Evolutionary conservation across 2,113 vertebrate species (phyloP), one percentile per base, ranked within the genome.

Genomic region (Misgurnus mizolepis): DNA sequence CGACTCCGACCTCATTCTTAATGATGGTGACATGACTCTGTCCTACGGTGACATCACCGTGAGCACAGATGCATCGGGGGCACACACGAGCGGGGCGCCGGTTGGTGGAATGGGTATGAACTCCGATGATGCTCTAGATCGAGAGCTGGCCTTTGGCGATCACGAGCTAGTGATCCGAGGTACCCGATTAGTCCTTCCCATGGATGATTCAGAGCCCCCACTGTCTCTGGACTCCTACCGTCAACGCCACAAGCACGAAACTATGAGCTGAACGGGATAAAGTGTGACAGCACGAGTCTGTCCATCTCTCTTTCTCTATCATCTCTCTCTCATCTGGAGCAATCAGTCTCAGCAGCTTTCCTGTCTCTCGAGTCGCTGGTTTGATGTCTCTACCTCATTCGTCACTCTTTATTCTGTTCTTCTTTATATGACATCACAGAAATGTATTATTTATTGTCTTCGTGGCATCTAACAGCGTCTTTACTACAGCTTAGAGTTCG

Each of bases 1-100:
- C 3, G 97, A 99, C 88, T 99, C 97, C 0, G 97, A 99, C 90
- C 95, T 99, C 79, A 98, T 99, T 88, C 88, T 99, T 90, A 95
- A 96, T 0, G 97, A 99, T 0, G 93, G 95, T 0, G 95, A 99
- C 72, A 95, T 98, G 87, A 97, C 91, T 78, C 90, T 99, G 89
- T 95, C 95, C 0, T 98, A 97, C 0, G 97, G 97, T 0, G 97
- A 98, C 88, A 93, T 97, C 40, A 94, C 96, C 0, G 92, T 97
- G 82, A 96, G 91, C 78, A 94, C 96, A 0, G 96, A 97, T 6
- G 92, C 93, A 0, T 86, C 89, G 0, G 87, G 93, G 0, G 88
- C 92, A 83, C 94, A 7, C 89, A 87, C 80, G 18, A 73, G 14
- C 47, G 61, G 83, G n/a, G 83, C 80, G 0, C 40, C 65, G 0